These are phyloP conservation scores for Idaea biselata DNA, from an alignment of 2,888 invertebrate species.

Conservation along the genomic window DNA sequence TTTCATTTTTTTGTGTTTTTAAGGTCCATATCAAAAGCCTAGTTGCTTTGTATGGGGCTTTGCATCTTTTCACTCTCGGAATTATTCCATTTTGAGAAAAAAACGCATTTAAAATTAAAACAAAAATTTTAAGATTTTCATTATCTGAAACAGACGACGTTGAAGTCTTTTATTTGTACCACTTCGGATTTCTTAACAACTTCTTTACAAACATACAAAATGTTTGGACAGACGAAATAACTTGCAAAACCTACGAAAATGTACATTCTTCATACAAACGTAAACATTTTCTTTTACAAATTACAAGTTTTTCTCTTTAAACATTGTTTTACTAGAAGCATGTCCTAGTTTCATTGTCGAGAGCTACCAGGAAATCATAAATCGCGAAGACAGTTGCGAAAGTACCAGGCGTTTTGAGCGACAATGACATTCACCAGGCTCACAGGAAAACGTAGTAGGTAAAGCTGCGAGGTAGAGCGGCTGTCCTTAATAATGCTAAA, in stretches of 20 bases:
- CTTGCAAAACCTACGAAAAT: neutral
- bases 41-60: too few species aligned
- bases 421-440: constrained; percentile 3
- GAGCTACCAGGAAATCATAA: constrained; percentile 4
- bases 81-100: neutral
- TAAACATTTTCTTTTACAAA: too few species aligned
- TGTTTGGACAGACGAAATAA: neutral
- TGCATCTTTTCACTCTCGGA: neutral
- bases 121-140: constrained; percentile 15
- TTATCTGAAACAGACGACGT: constrained; percentile 37
- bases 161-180: constrained; percentile 53
- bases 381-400: constrained; percentile 3
- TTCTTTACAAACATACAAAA: neutral
- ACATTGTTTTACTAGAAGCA: neutral
- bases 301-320: neutral
- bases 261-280: neutral
- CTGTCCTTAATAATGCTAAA: neutral
- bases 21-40: too few species aligned
- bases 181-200: neutral
- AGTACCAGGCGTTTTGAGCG: constrained; percentile 3
- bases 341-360: neutral
- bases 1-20: too few species aligned
- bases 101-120: neutral
- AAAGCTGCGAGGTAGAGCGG: neutral
- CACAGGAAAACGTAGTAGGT: constrained; percentile 1